A percentile compares a stretch with the other conserved stretches of the same genome.
phyloP scores from a whole-genome alignment of 2,113 vertebrate genomes.

The Myotis yumanensis region DNA sequence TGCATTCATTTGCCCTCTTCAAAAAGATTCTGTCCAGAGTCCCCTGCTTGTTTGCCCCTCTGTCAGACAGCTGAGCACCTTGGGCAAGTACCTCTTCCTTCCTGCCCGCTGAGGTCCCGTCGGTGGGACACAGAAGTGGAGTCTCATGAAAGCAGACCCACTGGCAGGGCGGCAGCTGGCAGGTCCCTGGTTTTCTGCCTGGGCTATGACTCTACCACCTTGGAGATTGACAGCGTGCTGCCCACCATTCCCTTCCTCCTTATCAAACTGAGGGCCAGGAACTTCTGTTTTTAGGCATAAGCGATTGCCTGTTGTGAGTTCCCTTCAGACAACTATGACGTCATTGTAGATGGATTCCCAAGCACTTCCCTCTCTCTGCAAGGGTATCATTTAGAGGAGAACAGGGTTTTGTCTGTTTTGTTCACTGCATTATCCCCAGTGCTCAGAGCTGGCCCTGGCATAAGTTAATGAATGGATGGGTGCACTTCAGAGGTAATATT shows the following conservation, averaged over 20 bases:
- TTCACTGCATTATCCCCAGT: not conserved
- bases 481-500: not conserved
- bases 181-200: too few species aligned
- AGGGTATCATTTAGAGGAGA: not conserved
- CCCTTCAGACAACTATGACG: not conserved
- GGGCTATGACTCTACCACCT: accelerated
- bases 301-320: not conserved
- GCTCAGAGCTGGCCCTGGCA: not conserved
- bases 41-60: not conserved
- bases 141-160: accelerated
- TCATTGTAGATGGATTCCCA: not conserved
- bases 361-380: not conserved
- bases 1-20: accelerated
- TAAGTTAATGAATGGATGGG: not conserved
- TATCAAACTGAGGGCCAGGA: accelerated
- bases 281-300: not conserved
- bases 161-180: accelerated
- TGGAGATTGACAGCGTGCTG: accelerated
- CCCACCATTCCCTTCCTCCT: not conserved
- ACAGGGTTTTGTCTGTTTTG: not conserved
- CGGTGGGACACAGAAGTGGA: not conserved
- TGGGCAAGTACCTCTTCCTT: not conserved
- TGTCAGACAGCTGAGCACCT: not conserved
- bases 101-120: accelerated
- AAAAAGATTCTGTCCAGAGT: not conserved